Conservation (phyloP, 2,797 vertebrate genomes). For the Silurus lanzhouensis region DNA sequence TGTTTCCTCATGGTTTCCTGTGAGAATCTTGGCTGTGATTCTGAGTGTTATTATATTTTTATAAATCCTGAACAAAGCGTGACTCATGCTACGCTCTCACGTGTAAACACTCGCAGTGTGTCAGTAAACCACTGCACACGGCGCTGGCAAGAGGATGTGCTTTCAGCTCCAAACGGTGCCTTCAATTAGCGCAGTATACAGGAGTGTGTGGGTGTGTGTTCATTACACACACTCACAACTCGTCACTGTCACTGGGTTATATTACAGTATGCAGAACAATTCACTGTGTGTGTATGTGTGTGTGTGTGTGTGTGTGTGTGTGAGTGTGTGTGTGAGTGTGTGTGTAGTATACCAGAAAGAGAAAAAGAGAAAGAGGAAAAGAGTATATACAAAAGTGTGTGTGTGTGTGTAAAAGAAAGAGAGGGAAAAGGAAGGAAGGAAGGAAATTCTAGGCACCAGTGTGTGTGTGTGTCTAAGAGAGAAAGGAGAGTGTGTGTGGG, state of each 20-base stretch:
- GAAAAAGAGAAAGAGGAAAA: background rate
- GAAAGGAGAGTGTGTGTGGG: background rate
- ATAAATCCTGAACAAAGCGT: background rate
- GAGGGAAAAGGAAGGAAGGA: background rate
- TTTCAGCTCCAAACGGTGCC: background rate
- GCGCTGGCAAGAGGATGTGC: background rate
- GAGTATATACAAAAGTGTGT: too few relatives aligned
- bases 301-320: too few relatives aligned
- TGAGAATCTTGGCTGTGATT: background rate
- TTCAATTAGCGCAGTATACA: background rate
- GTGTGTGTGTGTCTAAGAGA: too few relatives aligned
- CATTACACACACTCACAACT: too few relatives aligned
- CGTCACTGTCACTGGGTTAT: too few relatives aligned
- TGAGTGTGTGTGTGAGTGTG: too few relatives aligned
- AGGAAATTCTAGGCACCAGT: too few relatives aligned
- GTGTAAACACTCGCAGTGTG: conserved; percentile 1
- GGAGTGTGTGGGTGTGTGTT: too few relatives aligned
- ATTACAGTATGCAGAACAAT: too few relatives aligned
- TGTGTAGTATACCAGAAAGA: background rate
- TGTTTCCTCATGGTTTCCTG: background rate
- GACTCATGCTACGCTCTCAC: background rate
- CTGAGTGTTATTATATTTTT: background rate
- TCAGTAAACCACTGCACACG: background rate
- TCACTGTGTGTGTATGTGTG: too few relatives aligned
- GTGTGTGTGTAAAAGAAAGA: background rate